Evolutionary conservation across 2,113 vertebrate species (phyloP).

Genomic region (Neolamprologus devosi): DNA sequence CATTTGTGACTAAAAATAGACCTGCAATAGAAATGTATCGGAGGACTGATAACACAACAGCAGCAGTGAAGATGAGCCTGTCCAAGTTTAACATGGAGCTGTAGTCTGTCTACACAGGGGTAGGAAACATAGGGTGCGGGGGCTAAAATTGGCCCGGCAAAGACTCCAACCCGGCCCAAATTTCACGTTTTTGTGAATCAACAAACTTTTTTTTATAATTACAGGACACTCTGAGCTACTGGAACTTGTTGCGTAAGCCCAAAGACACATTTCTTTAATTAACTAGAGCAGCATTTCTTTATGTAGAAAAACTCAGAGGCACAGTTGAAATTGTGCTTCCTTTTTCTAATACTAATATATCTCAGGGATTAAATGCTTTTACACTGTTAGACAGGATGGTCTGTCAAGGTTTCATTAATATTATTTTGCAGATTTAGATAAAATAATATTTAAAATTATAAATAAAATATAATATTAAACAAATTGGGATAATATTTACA

Average conservation of each 20-base stretch:
- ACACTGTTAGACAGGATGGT: not conserved
- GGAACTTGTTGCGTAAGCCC: not conserved
- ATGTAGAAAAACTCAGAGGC: not conserved
- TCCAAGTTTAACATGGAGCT: not conserved
- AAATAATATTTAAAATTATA: not conserved
- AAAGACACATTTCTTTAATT: not conserved
- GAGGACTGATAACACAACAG: not conserved
- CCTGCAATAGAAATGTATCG: not conserved
- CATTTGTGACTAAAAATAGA: not conserved
- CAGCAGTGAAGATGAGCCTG: not conserved
- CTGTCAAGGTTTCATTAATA: not conserved
- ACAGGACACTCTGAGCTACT: not conserved
- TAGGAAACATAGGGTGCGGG: not conserved
- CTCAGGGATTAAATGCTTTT: not conserved
- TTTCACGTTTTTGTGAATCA: not conserved
- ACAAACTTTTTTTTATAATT: not conserved
- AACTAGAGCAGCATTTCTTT: not conserved
- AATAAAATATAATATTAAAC: not conserved
- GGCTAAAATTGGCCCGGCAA: not conserved
- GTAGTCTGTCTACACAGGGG: not conserved
- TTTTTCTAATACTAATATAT: not conserved
- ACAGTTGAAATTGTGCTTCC: not conserved
- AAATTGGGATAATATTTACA: not conserved
- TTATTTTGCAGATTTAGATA: not conserved
- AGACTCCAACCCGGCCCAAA: not conserved